Evolutionary conservation across 2,797 vertebrate genomes (phyloP).

Genomic region (Falco naumanni): DNA sequence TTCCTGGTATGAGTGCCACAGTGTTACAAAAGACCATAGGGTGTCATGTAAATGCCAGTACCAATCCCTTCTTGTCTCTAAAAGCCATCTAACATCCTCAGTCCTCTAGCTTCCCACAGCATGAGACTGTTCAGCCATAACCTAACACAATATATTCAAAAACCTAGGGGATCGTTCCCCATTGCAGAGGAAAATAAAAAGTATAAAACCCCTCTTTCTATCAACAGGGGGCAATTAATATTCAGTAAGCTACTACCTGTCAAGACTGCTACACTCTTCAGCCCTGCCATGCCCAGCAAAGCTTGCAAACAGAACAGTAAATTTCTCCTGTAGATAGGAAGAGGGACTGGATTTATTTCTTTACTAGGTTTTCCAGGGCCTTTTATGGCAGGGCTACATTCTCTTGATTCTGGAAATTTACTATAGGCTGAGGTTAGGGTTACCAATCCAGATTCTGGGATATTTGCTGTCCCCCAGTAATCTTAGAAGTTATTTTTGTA

Average conservation of each 20-base stretch:
- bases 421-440: background rate
- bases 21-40: background rate
- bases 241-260: background rate
- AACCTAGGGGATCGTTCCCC: background rate
- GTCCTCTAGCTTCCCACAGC: background rate
- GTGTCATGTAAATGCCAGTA: fast-evolving
- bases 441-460: background rate
- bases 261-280: background rate
- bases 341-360: background rate
- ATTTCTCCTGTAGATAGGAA: background rate
- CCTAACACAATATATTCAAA: background rate
- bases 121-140: background rate
- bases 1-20: background rate
- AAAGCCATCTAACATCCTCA: background rate
- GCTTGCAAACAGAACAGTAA: background rate
- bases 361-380: background rate
- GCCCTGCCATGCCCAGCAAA: background rate
- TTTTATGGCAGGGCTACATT: background rate
- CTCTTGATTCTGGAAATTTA: background rate
- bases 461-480: background rate
- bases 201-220: fast-evolving
- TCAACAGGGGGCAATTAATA: background rate
- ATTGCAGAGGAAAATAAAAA: background rate
- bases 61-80: background rate
- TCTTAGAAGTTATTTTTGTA: background rate